Conservation (phyloP, 1,140 invertebrate genomes). For the Rhynchophorus ferrugineus region DNA sequence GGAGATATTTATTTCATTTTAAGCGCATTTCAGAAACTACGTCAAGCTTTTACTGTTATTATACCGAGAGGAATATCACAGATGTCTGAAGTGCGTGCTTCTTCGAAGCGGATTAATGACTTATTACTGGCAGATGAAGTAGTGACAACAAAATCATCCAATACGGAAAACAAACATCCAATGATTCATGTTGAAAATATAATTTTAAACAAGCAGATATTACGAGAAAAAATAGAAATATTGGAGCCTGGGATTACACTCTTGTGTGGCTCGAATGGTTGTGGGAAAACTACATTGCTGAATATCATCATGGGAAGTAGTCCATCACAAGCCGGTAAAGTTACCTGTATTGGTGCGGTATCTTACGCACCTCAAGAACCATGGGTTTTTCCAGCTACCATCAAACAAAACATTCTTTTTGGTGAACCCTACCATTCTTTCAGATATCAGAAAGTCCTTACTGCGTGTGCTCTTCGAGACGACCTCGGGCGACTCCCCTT, state of each 20-base stretch:
- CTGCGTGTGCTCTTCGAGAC: slow-evolving; percentile 58
- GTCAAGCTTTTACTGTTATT: slow-evolving; percentile 64
- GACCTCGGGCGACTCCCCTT: slow-evolving; percentile 62
- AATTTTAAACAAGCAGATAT: slow-evolving; percentile 51
- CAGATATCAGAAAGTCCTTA: slow-evolving; percentile 33
- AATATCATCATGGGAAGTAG: slow-evolving; percentile 66
- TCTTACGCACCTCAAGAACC: slow-evolving; percentile 65
- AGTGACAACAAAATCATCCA: slow-evolving; percentile 42
- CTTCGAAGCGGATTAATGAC: slow-evolving; percentile 22
- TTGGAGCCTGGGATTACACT: slow-evolving; percentile 54
- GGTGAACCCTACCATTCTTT: slow-evolving; percentile 34
- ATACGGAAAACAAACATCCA: slow-evolving; percentile 67
- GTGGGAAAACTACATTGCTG: slow-evolving; percentile 70
- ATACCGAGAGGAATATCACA: slow-evolving; percentile 52
- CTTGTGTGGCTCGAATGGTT: slow-evolving; percentile 70
- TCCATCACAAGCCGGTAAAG: slow-evolving; percentile 49
- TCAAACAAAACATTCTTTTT: slow-evolving; percentile 59
- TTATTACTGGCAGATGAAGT: slow-evolving; percentile 46
- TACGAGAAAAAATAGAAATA: slow-evolving; percentile 38
- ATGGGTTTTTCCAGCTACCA: slow-evolving; percentile 55
- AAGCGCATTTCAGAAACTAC: slow-evolving; percentile 64
- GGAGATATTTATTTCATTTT: slow-evolving; percentile 70
- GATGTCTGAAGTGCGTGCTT: slow-evolving; percentile 12
- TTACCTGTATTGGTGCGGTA: slow-evolving; percentile 50
- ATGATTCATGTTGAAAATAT: slow-evolving; percentile 25